Evolutionary conservation across 2,113 vertebrate genomes (phyloP), one percentile per base, ranked within the genome.

Genomic region (Planiliza haematocheilus): DNA sequence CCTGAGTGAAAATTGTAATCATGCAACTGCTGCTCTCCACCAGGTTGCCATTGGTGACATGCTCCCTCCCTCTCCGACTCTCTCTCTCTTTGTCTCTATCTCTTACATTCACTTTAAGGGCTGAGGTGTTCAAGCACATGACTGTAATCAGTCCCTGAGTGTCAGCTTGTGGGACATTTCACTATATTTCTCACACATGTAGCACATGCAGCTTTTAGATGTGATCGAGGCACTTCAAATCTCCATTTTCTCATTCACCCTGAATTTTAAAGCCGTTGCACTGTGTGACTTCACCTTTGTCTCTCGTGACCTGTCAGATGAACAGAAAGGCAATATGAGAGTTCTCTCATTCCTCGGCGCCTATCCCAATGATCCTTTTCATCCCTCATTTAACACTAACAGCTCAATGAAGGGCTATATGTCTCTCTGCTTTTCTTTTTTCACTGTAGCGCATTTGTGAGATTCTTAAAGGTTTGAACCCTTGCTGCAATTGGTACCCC

Each of bases 11-110:
- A 64, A 62, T 11, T 43, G 39, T 18, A n/a, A 12, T 43, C 42
- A 16, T 7, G 36, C 24, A 46, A 55, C 45, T 3, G 16, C 38
- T 43, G 59, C 55, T 21, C 30, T 60, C 18, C 42, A n/a, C 51
- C 12, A 16, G 50, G 83, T 88, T 90, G 85, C 86, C 64, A 83
- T 64, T 88, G 70, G 82, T 80, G 86, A 91, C 48, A 7, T 12
- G 2, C 37, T 42, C 41, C 46, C 21, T n/a, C n/a, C n/a, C n/a
- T n/a, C n/a, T n/a, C n/a, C n/a, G n/a, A 9, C 4, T 57, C 21
- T 43, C 1, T 2, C 10, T 21, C 7, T 49, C n/a, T 57, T 16
- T 64, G 48, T 18, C 13, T 50, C 56, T 18, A 16, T 41, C 49
- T 13, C 52, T 17, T 62, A 42, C 52, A 70, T 36, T 43, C 62